Percentiles rank a stretch among this genome's conserved stretches.
Evolutionary conservation across 53 echinoderm and acorn worm species (phyloP).

Genomic region (Patiria pectinifera): DNA sequence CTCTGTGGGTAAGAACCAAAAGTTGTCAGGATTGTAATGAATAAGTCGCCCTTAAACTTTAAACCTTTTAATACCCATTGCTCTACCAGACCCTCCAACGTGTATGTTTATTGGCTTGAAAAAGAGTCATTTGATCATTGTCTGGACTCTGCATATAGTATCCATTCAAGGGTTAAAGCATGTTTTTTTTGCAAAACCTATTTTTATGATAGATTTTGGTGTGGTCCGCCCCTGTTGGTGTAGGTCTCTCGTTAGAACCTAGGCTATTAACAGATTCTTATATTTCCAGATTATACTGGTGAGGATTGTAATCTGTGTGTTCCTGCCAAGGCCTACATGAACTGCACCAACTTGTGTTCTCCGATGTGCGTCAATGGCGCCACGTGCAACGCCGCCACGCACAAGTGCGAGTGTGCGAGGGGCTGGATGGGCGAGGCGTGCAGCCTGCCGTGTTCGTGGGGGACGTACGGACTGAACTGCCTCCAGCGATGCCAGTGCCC

Average conservation of each 20-base stretch:
- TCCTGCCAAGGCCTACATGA: conserved; percentile 12
- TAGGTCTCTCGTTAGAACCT: too few species aligned
- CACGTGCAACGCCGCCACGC: conserved; percentile 49
- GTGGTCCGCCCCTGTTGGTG: too few species aligned
- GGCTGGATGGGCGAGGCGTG: conserved; percentile 65
- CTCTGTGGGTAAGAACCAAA: conserved; percentile 25
- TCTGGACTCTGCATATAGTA: too few species aligned
- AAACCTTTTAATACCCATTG: too few species aligned
- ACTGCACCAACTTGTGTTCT: conserved; percentile 44
- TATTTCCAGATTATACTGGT: conserved; percentile 48
- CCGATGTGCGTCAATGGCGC: conserved; percentile 35
- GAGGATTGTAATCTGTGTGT: conserved; percentile 57
- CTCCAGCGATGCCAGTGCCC: conserved; percentile 21
- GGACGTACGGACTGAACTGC: conserved; percentile 56
- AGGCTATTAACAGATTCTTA: not conserved
- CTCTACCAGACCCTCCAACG: too few species aligned
- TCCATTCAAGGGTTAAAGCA: too few species aligned
- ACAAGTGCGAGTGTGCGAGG: conserved; percentile 40
- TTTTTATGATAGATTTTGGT: too few species aligned
- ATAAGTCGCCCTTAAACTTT: not conserved
- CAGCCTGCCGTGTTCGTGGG: conserved; percentile 38
- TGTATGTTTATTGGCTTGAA: too few species aligned
- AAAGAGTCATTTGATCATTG: too few species aligned
- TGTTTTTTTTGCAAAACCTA: too few species aligned
- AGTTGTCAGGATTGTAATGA: not conserved